These are phyloP conservation scores for Hiodon alosoides DNA, from an alignment of 2,113 vertebrate species.

Conservation along the genomic window DNA sequence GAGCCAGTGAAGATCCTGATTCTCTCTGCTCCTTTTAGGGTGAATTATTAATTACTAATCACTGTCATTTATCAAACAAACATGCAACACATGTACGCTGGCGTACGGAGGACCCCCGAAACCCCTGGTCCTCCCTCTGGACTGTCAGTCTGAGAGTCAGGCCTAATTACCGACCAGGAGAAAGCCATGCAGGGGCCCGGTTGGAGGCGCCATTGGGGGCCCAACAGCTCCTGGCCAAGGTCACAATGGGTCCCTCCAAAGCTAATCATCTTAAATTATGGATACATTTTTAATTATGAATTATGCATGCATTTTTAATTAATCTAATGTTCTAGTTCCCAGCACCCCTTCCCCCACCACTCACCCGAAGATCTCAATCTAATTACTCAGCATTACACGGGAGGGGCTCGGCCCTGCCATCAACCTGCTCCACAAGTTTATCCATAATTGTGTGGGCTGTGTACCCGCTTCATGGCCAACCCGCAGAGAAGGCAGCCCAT, in stretches of 20 bases:
- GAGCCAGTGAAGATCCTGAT: no score
- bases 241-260: conserved; percentile 53
- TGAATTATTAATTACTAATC: no score
- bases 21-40: no score
- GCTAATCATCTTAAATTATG: conserved; percentile 69
- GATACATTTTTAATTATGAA: conserved; percentile 78
- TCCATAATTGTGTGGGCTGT: conserved; percentile 14
- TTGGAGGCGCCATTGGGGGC: neutral
- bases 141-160: neutral
- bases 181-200: neutral
- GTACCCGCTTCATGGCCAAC: neutral
- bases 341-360: conserved; percentile 49
- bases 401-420: conserved; percentile 56
- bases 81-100: neutral
- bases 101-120: neutral
- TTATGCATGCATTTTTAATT: conserved; percentile 79
- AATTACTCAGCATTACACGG: conserved; percentile 67
- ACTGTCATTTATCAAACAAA: no score
- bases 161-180: neutral
- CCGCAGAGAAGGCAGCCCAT: neutral
- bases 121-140: neutral
- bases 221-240: conserved; percentile 27
- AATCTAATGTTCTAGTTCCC: conserved; percentile 64
- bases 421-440: conserved; percentile 51
- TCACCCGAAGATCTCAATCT: conserved; percentile 64